Base-by-base conservation (phyloP, 1,140 invertebrate genomes). In the Anastatus disparis region DNA sequence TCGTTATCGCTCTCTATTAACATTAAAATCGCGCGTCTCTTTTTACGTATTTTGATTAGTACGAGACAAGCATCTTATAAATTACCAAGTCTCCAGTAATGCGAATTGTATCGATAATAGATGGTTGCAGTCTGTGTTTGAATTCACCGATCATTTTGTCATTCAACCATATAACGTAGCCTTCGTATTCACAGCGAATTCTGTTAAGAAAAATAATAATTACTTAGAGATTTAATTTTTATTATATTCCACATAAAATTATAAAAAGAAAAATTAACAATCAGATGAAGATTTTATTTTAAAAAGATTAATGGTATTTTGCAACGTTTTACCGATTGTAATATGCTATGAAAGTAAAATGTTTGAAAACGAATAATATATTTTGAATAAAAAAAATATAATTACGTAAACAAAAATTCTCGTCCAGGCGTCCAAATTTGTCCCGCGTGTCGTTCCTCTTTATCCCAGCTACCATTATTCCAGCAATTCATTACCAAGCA, bases 401-500 rank as follows among this genome's bases (percentile, higher is more conserved):
- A 70, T 79, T 81, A 86, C 84, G 77, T 82, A 13, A 86, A 66
- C 46, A 84, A 71, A 66, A 86, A 86, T 31, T 85, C 79, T 65
- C 83, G 73, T n/a, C 84, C 83, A 6, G 84, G 84, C 72, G 77
- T 79, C 84, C 84, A 86, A 17, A 78, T 80, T 6, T 83, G 78
- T 22, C 82, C 81, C 10, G 81, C 76, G 40, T 86, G 84, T 71
- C 84, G 75, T 61, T 87, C 82, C 65, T 87, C 86, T n/a, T 72
- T 71, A 53, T 74, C 77, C 86, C 86, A 87, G 6, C 62, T 67
- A 6, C 85, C 86, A 56, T 83, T 77, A 6, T 66, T 72, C 82
- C 83, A 86, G 56, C 80, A 82, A 72, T 87, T 87, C 79, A 86
- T 81, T n/a, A 86, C 81, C 12, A 87, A 81, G 22, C 79, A 84